Evolutionary conservation across 2,797 vertebrate species (phyloP).

Genomic region (Pogonophryne albipinna): DNA sequence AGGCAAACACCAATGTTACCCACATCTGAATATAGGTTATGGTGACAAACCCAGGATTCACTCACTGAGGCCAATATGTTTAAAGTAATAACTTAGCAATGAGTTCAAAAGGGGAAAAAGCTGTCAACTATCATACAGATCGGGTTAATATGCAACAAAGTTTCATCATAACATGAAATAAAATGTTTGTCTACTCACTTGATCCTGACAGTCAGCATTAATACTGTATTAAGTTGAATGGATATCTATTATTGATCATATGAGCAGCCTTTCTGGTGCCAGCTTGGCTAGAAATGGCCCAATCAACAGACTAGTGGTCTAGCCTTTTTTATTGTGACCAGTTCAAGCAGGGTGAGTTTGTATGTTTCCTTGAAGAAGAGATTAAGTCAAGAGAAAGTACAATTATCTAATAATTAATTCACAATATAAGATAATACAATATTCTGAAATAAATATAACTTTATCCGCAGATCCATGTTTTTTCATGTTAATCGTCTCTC

Average conservation of each 20-base stretch:
- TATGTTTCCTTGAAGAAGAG: too few relatives aligned
- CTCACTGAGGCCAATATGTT: neutral
- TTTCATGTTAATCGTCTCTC: neutral
- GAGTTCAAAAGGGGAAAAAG: neutral
- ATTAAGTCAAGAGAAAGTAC: too few relatives aligned
- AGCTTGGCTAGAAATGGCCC: neutral
- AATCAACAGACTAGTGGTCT: neutral
- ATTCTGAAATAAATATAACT: too few relatives aligned
- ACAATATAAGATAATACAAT: too few relatives aligned
- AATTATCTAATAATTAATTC: neutral
- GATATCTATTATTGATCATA: neutral
- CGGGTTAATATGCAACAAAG: constrained; percentile 6
- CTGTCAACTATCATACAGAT: neutral
- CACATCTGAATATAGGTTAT: constrained; percentile 38
- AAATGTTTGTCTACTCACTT: neutral
- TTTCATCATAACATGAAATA: neutral
- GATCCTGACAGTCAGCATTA: neutral
- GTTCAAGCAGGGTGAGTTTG: too few relatives aligned
- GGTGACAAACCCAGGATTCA: constrained; percentile 1
- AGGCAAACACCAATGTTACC: constrained; percentile 19
- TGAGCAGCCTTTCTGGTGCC: neutral
- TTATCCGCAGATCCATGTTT: too few relatives aligned
- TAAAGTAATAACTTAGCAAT: constrained; percentile 10
- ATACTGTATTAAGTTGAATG: neutral
- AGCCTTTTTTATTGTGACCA: neutral